Conservation (phyloP, 2,113 vertebrate genomes). For the Microtus pennsylvanicus region DNA sequence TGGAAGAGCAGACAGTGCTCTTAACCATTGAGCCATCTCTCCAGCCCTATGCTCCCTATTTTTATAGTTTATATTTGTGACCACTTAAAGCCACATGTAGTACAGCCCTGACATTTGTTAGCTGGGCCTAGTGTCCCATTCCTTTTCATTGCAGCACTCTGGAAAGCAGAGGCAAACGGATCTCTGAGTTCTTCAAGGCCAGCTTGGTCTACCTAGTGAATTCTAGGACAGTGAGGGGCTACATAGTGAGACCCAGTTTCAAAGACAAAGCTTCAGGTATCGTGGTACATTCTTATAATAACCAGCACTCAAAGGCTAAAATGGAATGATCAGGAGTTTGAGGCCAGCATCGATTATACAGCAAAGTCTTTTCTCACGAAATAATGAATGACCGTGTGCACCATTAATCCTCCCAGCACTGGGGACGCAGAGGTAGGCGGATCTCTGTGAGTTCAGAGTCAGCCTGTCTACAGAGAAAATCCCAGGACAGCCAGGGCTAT, state of each 20-base stretch:
- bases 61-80: slow-evolving; percentile 20
- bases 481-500: neutral
- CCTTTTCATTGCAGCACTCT: neutral
- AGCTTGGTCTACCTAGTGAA: neutral
- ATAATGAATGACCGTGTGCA: accelerated
- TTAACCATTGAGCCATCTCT: too few species aligned
- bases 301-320: neutral
- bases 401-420: neutral
- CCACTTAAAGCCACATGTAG: slow-evolving; percentile 43
- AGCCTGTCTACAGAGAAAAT: neutral
- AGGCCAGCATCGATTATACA: neutral
- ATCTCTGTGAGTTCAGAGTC: neutral
- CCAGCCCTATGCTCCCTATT: neutral
- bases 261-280: neutral
- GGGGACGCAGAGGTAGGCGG: neutral
- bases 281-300: neutral
- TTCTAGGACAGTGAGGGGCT: neutral
- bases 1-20: too few species aligned
- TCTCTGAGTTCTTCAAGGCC: neutral
- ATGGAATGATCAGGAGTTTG: neutral
- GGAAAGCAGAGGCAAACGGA: neutral
- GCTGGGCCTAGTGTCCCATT: neutral
- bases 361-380: neutral
- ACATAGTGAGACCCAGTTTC: neutral
- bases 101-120: neutral